These are phyloP conservation scores for Parus major DNA, from an alignment of 2,113 vertebrate species.

Conservation along the genomic window DNA sequence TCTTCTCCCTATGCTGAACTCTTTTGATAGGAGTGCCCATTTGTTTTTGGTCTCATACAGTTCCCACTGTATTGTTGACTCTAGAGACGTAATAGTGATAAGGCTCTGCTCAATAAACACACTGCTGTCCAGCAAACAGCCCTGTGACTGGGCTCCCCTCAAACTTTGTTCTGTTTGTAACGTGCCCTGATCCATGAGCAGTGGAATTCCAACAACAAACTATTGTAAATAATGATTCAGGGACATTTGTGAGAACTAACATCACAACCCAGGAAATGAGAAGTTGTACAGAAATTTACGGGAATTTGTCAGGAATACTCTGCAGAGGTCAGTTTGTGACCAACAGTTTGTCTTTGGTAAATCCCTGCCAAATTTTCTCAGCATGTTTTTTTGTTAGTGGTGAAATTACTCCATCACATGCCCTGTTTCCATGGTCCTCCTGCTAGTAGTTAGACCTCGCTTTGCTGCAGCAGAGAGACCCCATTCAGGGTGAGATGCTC, in stretches of 20 bases:
- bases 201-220: background rate
- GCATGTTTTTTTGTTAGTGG: background rate
- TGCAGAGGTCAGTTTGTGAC: background rate
- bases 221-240: background rate
- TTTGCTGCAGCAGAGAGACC: background rate
- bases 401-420: background rate
- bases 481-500: background rate
- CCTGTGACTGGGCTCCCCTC: background rate
- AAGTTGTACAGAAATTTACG: background rate
- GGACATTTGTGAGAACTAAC: background rate
- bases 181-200: rapidly evolving
- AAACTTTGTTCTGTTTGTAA: background rate
- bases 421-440: background rate
- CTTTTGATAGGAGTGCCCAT: background rate
- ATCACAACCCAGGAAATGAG: background rate
- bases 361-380: background rate
- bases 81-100: slow-evolving; percentile 21
- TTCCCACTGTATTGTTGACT: slow-evolving; percentile 45
- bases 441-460: background rate
- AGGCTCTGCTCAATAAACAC: background rate
- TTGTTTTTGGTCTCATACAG: background rate
- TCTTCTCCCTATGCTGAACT: background rate
- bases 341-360: background rate
- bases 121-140: background rate
- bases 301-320: background rate